Evolutionary conservation across 1,140 invertebrate genomes (phyloP).

Genomic region (Drosophila parvula): DNA sequence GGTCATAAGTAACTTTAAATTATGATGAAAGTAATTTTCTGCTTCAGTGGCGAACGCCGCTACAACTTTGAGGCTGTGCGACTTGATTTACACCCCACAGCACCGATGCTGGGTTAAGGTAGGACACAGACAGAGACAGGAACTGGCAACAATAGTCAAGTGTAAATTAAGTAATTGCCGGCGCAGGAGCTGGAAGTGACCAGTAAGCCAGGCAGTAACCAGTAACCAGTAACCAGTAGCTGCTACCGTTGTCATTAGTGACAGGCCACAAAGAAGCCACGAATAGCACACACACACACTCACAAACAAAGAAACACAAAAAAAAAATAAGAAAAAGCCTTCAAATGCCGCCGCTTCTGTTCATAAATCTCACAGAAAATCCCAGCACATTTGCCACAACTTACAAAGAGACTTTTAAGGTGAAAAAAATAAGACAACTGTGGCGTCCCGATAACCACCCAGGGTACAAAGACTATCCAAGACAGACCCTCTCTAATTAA

Average conservation of each 20-base stretch:
- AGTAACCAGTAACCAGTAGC: slow-evolving; percentile 43
- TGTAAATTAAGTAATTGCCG: slow-evolving; percentile 80
- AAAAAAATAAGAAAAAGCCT: slow-evolving; percentile 4
- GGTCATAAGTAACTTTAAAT: slow-evolving; percentile 83
- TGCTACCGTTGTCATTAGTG: slow-evolving; percentile 79
- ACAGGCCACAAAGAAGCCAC: slow-evolving; percentile 25
- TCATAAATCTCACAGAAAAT: slow-evolving; percentile 13
- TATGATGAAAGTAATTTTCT: slow-evolving; percentile 84
- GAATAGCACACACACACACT: neutral
- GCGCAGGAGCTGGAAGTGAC: slow-evolving; percentile 16
- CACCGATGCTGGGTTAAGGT: neutral
- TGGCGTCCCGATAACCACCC: neutral
- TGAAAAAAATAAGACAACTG: neutral
- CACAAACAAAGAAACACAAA: neutral
- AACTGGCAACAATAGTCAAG: slow-evolving; percentile 52
- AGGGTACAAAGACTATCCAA: too few species aligned
- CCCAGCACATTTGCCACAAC: slow-evolving; percentile 19
- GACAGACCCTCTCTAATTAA: too few species aligned
- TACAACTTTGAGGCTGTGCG: slow-evolving; percentile 21
- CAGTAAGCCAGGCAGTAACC: neutral
- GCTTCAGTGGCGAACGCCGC: slow-evolving; percentile 78
- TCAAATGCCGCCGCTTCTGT: slow-evolving; percentile 22
- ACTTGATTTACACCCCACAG: slow-evolving; percentile 29
- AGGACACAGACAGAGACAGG: slow-evolving; percentile 9
- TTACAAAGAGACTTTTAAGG: neutral